Evolutionary conservation across 2,797 vertebrate species (phyloP).

Genomic region (Pseudocheirus occidentalis): DNA sequence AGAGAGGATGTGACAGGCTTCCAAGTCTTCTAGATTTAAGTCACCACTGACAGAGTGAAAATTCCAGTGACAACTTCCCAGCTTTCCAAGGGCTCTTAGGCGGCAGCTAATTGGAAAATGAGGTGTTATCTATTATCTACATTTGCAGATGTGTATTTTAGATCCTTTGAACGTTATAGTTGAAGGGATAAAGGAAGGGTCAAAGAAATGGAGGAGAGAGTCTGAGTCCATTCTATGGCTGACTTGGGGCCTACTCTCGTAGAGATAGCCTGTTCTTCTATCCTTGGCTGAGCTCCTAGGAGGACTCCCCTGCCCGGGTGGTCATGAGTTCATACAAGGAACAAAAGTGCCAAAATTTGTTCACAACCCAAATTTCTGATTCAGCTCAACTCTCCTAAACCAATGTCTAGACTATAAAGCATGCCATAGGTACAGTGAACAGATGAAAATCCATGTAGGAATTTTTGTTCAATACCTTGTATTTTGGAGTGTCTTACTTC

Average conservation of each 20-base stretch:
- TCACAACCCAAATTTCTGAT: not conserved
- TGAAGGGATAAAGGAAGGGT: not conserved
- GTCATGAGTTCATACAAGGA: not conserved
- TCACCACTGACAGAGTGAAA: not conserved
- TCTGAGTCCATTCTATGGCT: not conserved
- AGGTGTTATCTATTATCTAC: not conserved
- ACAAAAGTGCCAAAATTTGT: not conserved
- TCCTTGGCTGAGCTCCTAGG: not conserved
- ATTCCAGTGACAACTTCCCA: not conserved
- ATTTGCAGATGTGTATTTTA: not conserved
- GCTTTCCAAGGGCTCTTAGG: not conserved
- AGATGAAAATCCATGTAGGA: not conserved
- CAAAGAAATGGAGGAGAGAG: not conserved
- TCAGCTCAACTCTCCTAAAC: not conserved
- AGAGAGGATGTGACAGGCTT: not conserved
- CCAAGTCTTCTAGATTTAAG: not conserved
- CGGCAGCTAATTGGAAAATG: not conserved
- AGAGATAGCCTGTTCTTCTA: not conserved
- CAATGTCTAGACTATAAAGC: not conserved
- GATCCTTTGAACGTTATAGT: not conserved
- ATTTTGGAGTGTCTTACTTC: not conserved
- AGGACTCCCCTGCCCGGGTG: not conserved
- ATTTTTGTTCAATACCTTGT: not conserved
- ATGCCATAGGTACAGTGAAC: not conserved
- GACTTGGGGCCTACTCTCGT: not conserved